Evolutionary conservation across 2,888 invertebrate genomes (phyloP), one percentile per base, ranked within the genome.

Genomic region (Bombylius major): DNA sequence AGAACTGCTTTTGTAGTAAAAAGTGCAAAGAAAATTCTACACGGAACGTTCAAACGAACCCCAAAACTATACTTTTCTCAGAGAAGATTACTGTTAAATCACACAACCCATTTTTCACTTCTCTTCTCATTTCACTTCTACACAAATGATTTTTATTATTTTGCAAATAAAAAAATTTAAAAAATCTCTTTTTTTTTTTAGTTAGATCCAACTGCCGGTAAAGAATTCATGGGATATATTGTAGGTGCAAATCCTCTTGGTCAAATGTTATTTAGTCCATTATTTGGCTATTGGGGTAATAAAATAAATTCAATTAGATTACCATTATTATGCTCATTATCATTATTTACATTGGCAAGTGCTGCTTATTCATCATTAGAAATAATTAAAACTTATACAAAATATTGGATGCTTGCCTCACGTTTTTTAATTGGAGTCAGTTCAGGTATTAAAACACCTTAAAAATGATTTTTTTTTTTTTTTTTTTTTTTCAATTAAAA

Each of bases 231-330:
- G 80, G 90, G 91, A 7, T 79, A 84, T 64, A 83, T 89, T 52
- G 89, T 91, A 53, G 91, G 89, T 44, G 89, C 89, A 34, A 89
- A 90, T 77, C 91, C 92, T 13, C 78, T 91, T 59, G 91, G 87
- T 1, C 91, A 92, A 78, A 85, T 91, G 82, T 68, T 90, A 58
- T 88, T 89, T 70, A 90, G 90, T 31, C 91, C 91, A 4, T 71
- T 90, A 61, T 79, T 89, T 61, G 91, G 91, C 47, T 84, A 84
- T 82, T 89, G 90, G 89, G 85, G 87, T 53, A 90, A 90, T 71
- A 83, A 80, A 67, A 73, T 84, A 34, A 83, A 83, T 53, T 79
- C 83, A 1, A 84, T 87, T 62, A 80, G 89, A 57, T 68, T 83
- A 56, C 90, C 90, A 1, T 73, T 90, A 53, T 75, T 89, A 50